These are phyloP conservation scores for Lycodopsis pacificus DNA, from an alignment of 2,797 vertebrate genomes.

Conservation along the genomic window DNA sequence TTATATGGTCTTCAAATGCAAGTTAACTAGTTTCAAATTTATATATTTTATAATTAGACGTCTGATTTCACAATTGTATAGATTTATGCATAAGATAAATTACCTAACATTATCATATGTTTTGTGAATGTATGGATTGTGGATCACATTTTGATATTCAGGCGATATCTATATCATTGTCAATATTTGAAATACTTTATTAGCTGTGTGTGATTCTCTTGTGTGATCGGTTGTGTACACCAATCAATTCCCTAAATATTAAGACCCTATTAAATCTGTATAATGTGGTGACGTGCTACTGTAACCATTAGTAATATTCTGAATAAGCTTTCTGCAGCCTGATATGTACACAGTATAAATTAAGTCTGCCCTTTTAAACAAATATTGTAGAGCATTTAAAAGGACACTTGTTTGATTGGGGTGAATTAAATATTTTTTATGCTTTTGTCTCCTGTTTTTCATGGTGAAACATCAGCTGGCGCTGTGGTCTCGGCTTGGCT, in stretches of 20 bases:
- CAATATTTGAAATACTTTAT: slow-evolving; percentile 54
- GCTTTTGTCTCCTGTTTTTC: slow-evolving; percentile 69
- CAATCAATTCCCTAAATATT: slow-evolving; percentile 59
- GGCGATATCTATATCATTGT: slow-evolving; percentile 56
- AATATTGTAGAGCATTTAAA: slow-evolving; percentile 61
- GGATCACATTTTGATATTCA: slow-evolving; percentile 70
- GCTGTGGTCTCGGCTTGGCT: not conserved
- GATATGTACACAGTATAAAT: slow-evolving; percentile 47
- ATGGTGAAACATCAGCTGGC: slow-evolving; percentile 16
- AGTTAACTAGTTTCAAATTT: slow-evolving; percentile 49
- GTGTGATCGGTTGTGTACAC: slow-evolving; percentile 47
- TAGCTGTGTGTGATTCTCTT: slow-evolving; percentile 62
- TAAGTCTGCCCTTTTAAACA: slow-evolving; percentile 61
- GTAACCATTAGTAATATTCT: slow-evolving; percentile 45
- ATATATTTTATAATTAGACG: slow-evolving; percentile 72
- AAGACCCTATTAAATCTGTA: slow-evolving; percentile 45
- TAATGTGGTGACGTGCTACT: slow-evolving; percentile 66
- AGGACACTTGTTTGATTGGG: slow-evolving; percentile 79
- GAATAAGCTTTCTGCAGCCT: slow-evolving; percentile 59
- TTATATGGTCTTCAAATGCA: slow-evolving; percentile 72
- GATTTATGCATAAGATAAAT: slow-evolving; percentile 49
- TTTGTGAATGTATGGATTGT: slow-evolving; percentile 75
- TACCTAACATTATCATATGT: slow-evolving; percentile 35
- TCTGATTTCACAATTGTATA: slow-evolving; percentile 58
- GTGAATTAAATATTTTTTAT: slow-evolving; percentile 90